These are phyloP conservation scores for Ammodytes dubius DNA, from an alignment of 2,113 vertebrate genomes.

Conservation along the genomic window DNA sequence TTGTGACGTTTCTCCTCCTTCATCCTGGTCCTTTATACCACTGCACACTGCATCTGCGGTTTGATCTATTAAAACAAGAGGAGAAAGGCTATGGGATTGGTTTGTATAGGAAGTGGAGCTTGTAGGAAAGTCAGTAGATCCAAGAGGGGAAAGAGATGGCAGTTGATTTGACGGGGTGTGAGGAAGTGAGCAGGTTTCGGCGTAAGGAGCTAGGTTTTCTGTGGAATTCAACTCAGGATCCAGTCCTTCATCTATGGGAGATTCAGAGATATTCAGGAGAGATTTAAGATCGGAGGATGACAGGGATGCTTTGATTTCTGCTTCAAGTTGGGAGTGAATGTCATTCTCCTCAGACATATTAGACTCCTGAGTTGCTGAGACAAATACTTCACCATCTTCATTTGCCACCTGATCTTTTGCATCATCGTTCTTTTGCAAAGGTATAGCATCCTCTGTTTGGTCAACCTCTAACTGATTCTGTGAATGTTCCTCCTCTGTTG, in stretches of 20 bases:
- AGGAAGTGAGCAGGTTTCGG: conserved; percentile 6
- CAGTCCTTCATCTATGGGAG: conserved; percentile 7
- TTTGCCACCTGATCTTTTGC: neutral
- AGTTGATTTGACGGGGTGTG: neutral
- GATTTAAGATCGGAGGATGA: neutral
- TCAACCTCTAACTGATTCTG: neutral
- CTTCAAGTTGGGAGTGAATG: neutral
- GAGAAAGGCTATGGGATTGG: neutral
- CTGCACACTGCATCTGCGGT: neutral
- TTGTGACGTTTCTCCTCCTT: conserved; percentile 16
- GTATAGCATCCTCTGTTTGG: neutral
- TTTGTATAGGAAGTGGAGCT: neutral
- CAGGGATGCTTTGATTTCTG: neutral
- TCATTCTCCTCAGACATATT: neutral
- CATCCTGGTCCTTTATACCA: conserved; percentile 8
- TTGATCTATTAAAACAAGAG: conserved; percentile 16
- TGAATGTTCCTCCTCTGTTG: neutral
- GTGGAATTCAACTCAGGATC: conserved; percentile 9
- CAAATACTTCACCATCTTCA: conserved; percentile 16
- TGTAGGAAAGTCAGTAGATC: neutral
- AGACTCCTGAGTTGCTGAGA: conserved; percentile 11
- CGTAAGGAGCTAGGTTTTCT: neutral
- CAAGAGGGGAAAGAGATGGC: conserved; percentile 13
- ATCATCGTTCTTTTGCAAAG: conserved; percentile 12
- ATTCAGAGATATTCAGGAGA: conserved; percentile 6